Evolutionary conservation across 2,797 vertebrate genomes (phyloP).

Genomic region (Capromys pilorides): DNA sequence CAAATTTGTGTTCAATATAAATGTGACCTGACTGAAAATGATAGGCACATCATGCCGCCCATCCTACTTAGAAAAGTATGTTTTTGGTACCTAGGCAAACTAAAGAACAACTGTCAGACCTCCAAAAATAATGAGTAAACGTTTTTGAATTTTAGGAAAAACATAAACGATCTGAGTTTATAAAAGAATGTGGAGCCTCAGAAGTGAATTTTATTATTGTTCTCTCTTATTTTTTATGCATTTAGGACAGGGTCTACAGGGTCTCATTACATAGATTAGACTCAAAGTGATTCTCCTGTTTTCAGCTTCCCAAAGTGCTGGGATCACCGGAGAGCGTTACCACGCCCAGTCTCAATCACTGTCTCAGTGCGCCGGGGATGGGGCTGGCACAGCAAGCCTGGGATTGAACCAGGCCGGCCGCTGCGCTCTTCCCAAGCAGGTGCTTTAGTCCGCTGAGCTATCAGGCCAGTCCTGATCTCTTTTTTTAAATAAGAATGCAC

Average conservation of each 20-base stretch:
- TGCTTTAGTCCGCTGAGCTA: no score
- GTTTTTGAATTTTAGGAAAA: constrained; percentile 52
- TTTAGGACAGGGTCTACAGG: no score
- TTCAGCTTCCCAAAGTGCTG: no score
- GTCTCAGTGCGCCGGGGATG: no score
- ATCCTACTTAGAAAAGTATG: constrained; percentile 19
- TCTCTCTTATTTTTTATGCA: neutral
- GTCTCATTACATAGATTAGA: no score
- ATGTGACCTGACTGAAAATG: constrained; percentile 60
- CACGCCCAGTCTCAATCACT: no score
- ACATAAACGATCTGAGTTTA: constrained; percentile 43
- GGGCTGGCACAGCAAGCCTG: no score
- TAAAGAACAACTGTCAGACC: constrained; percentile 67
- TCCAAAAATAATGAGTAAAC: constrained; percentile 65
- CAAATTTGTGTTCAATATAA: constrained; percentile 53
- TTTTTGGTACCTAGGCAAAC: constrained; percentile 70
- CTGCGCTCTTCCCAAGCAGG: no score
- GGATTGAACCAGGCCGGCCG: no score
- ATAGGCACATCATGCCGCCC: constrained; percentile 33
- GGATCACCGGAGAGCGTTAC: no score
- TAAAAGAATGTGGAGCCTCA: neutral
- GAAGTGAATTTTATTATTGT: constrained; percentile 30
- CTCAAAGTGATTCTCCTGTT: no score
- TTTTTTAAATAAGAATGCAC: neutral
- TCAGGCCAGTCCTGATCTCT: no score